phyloP scores from a whole-genome alignment of 1,140 invertebrate genomes.

The Asobara japonica region DNA sequence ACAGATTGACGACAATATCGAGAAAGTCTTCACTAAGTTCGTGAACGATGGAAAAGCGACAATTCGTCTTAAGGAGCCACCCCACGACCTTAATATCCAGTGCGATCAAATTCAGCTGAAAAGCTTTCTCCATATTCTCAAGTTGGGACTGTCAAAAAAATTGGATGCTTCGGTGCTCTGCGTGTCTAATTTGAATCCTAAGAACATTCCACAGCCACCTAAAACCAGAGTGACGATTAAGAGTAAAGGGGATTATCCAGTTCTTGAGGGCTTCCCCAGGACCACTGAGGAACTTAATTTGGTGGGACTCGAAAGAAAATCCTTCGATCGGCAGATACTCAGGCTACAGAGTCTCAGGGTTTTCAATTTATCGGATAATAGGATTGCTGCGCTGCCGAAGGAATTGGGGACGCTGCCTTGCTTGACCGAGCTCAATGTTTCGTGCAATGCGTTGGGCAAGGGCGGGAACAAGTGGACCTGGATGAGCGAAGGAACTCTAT shows the following conservation, averaged over 20 bases:
- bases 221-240: conserved; percentile 72
- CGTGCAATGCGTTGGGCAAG: conserved; percentile 76
- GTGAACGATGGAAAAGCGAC: conserved; percentile 79
- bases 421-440: conserved; percentile 76
- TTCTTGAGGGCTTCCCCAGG: conserved; percentile 73
- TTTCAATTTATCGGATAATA: conserved; percentile 83
- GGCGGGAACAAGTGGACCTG: conserved; percentile 72
- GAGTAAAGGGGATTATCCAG: conserved; percentile 73
- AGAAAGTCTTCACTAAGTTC: conserved; percentile 75
- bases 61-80: conserved; percentile 75
- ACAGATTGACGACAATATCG: conserved; percentile 71
- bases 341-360: conserved; percentile 71
- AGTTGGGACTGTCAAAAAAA: conserved; percentile 71
- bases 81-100: conserved; percentile 76
- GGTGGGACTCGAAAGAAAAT: conserved; percentile 69
- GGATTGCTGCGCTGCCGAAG: conserved; percentile 76
- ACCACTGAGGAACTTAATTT: conserved; percentile 71
- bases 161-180: conserved; percentile 57
- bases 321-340: conserved; percentile 76
- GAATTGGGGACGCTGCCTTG: conserved; percentile 75
- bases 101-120: conserved; percentile 71
- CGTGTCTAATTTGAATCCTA: conserved; percentile 66
- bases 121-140: conserved; percentile 74
- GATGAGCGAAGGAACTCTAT: conserved; percentile 69
- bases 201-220: conserved; percentile 62